Conservation (phyloP, 64 coral and sea anemone species). For the Stichodactyla mertensii region DNA sequence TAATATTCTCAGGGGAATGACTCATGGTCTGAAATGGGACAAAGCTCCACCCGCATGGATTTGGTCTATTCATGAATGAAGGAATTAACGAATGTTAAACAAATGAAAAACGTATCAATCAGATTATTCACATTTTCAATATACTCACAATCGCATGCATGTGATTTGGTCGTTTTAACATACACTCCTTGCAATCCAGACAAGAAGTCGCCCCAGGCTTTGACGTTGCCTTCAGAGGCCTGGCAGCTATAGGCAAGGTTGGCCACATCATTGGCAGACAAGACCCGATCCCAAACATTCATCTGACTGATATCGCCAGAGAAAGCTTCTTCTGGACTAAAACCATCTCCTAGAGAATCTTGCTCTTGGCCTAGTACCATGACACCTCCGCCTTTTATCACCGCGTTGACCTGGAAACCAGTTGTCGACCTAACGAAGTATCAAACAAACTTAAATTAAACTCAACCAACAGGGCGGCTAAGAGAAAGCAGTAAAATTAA, state of each 20-base stretch:
- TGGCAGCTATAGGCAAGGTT: conserved; percentile 76
- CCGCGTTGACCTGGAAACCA: conserved; percentile 60
- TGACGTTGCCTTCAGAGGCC: conserved; percentile 55
- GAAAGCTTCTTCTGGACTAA: conserved; percentile 91
- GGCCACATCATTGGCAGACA: conserved; percentile 52
- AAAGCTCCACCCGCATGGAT: neutral
- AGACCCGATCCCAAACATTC: conserved; percentile 76
- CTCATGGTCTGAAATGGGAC: neutral
- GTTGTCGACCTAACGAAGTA: neutral
- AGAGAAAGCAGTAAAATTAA: too few species aligned
- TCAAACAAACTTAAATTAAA: neutral
- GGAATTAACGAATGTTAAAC: too few species aligned
- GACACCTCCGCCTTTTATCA: conserved; percentile 74
- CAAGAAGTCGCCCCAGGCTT: conserved; percentile 87
- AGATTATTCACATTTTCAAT: neutral
- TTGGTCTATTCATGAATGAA: too few species aligned
- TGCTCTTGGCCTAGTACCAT: conserved; percentile 95
- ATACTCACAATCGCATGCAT: conserved; percentile 82
- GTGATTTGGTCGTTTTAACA: conserved; percentile 51
- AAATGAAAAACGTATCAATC: too few species aligned
- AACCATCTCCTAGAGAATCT: conserved; percentile 71
- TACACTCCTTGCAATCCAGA: conserved; percentile 59
- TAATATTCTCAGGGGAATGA: neutral
- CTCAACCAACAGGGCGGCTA: neutral
- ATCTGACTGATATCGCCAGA: conserved; percentile 91